Evolutionary conservation across 2,113 vertebrate genomes (phyloP).

Genomic region (Baryphthengus martii): DNA sequence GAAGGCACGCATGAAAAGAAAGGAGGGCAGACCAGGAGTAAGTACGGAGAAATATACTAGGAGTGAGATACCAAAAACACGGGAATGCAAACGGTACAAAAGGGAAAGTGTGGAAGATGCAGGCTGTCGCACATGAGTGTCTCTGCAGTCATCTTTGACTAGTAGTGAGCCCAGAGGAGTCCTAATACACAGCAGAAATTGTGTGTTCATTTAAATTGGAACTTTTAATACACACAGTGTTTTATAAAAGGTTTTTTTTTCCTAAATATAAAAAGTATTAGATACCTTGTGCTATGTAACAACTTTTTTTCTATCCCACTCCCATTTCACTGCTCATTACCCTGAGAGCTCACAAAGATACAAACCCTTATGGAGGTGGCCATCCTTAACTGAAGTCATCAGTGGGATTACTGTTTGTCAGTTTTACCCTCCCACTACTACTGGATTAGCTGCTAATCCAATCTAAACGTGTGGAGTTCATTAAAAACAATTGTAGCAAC

Average conservation of each 20-base stretch:
- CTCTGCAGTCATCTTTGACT: neutral
- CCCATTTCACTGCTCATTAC: neutral
- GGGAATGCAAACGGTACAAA: neutral
- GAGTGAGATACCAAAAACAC: neutral
- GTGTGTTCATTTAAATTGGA: neutral
- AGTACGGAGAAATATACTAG: neutral
- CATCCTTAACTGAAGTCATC: neutral
- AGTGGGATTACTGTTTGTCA: neutral
- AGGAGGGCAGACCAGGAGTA: neutral
- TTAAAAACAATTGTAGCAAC: neutral
- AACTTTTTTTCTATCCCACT: neutral
- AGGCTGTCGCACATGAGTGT: neutral
- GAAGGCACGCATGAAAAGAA: neutral
- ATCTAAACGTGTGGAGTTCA: neutral
- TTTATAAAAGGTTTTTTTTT: neutral
- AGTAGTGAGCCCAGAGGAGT: neutral
- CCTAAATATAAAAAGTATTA: neutral
- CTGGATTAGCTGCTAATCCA: neutral
- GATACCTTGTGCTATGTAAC: neutral
- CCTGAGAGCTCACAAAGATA: neutral
- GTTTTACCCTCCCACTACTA: neutral
- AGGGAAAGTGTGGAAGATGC: neutral
- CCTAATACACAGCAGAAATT: neutral
- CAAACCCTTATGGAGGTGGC: neutral
- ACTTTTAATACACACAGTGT: neutral